Evolutionary conservation across 2,797 vertebrate genomes (phyloP), one percentile per base, ranked within the genome.

Genomic region (Sebastes trivittatus): DNA sequence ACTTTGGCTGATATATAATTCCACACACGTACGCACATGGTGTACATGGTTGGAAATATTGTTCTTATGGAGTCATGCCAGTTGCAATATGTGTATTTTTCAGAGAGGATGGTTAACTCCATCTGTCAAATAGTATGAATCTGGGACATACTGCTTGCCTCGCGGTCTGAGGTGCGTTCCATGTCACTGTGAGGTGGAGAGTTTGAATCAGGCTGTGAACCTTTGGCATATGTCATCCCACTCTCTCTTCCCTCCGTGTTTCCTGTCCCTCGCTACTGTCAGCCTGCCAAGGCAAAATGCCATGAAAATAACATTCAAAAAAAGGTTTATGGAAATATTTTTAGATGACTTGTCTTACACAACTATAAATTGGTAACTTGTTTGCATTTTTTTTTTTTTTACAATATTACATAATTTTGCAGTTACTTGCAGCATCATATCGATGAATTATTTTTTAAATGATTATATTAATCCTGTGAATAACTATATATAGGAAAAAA

Each of bases 51-150:
- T 85, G 34, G 46, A 77, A 76, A 83, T 72, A 60, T 20, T 32
- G 76, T 84, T 77, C 67, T 80, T 62, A 81, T 80, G 80, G 70
- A 80, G 68, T 6, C 11, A 34, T 60, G 84, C 73, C 84, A 84
- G 67, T 72, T 85, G 63, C 78, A 89, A 72, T 85, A 59, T 86
- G 77, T 82, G 71, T 78, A 49, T 81, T 86, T 78, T 80, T 85
- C 77, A 72, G 79, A 83, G 32, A 71, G 27, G 58, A 63, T 61
- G 78, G 52, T 85, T 86, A 70, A 67, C 84, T 90, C 89, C 88
- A 89, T 93, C 89, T 90, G 89, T 85, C 85, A 83, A 73, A 83
- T 73, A 54, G 42, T 75, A 13, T 83, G 72, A 88, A 82, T 89
- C 82, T 80, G 59, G 87, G 78, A 78, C 83, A 65, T 56, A 56